Evolutionary conservation across 2,888 invertebrate species (phyloP).

Genomic region (Elegia similella): DNA sequence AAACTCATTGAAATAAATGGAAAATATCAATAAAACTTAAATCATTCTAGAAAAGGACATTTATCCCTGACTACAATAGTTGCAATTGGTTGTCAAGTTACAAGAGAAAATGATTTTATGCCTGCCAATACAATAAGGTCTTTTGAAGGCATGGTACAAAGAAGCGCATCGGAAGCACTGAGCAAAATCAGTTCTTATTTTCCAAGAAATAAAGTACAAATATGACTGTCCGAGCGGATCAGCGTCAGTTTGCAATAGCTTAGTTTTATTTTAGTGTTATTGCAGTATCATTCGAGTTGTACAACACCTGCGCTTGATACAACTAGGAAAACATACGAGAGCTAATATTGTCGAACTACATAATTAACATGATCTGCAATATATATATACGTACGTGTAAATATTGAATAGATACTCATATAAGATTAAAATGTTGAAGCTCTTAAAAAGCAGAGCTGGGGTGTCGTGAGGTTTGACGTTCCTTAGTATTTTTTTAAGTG

Average conservation of each 20-base stretch:
- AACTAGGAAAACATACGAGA: conserved; percentile 17
- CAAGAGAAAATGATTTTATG: conserved; percentile 10
- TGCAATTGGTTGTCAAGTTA: conserved; percentile 14
- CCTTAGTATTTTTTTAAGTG: too few relatives aligned
- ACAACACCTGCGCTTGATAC: conserved; percentile 30
- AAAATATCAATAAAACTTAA: background rate
- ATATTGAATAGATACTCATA: too few relatives aligned
- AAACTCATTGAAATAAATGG: background rate
- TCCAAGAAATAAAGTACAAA: conserved; percentile 18
- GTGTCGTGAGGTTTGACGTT: too few relatives aligned
- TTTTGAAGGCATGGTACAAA: conserved; percentile 11
- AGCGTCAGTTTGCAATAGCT: conserved; percentile 27
- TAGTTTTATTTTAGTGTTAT: conserved; percentile 32
- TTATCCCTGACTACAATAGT: conserved; percentile 5
- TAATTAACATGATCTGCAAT: too few relatives aligned
- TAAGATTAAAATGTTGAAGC: too few relatives aligned
- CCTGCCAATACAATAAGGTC: conserved; percentile 14
- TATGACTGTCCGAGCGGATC: conserved; percentile 24
- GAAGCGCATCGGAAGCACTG: background rate
- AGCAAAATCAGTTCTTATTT: conserved; percentile 9
- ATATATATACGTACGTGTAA: too few relatives aligned
- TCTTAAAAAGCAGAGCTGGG: too few relatives aligned
- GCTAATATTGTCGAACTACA: conserved; percentile 5
- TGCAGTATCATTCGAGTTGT: conserved; percentile 26
- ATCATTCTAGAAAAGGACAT: background rate